phyloP scores from a whole-genome alignment of 2,888 invertebrate species.

The Nephrotoma flavescens region DNA sequence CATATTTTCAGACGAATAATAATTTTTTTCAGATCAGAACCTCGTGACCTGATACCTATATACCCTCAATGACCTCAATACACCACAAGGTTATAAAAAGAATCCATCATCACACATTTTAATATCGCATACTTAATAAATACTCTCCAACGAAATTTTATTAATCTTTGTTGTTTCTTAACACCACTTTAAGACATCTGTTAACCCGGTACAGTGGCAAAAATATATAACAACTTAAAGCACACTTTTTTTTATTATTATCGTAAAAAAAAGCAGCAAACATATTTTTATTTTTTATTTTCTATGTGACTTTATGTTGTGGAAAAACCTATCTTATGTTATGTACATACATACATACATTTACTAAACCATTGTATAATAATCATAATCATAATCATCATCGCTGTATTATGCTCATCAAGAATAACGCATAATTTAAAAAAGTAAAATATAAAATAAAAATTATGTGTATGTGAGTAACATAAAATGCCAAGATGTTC shows the following conservation, averaged over 20 bases:
- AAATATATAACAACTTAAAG: neutral
- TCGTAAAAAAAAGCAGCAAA: neutral
- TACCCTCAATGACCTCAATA: neutral
- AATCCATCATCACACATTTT: neutral
- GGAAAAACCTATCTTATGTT: neutral
- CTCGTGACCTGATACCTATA: neutral
- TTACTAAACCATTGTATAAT: neutral
- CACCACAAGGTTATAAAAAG: neutral
- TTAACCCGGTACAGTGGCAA: neutral
- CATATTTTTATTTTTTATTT: neutral
- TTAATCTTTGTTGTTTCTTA: neutral
- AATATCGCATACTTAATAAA: too few species aligned
- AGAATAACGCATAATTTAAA: neutral
- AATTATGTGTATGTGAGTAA: neutral
- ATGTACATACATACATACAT: neutral
- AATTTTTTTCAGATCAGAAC: neutral
- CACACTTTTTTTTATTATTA: neutral
- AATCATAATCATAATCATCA: neutral
- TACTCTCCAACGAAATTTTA: neutral
- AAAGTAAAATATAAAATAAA: neutral
- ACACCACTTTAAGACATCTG: neutral
- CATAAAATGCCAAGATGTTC: neutral
- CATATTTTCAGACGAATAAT: too few species aligned
- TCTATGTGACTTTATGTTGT: neutral
- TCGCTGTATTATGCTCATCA: neutral